Percentiles rank a stretch among this genome's conserved stretches.
These are phyloP conservation scores for Paraescarpia echinospica DNA, from an alignment of 1,140 invertebrate species.

Conservation along the genomic window DNA sequence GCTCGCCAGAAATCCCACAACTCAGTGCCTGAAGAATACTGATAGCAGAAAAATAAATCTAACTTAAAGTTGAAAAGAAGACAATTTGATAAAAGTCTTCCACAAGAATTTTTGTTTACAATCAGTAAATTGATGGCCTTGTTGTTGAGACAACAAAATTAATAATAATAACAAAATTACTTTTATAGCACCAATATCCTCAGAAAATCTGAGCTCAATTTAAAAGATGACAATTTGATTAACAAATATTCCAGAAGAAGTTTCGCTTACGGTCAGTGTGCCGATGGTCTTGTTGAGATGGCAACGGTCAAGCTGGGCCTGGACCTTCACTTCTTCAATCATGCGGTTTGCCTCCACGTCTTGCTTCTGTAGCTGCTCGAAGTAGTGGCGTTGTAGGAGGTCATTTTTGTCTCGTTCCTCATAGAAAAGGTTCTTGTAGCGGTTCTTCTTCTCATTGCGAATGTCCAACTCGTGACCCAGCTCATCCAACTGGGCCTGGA, in stretches of 20 bases:
- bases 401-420: constrained; percentile 25
- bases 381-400: constrained; percentile 20
- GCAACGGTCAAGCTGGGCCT: not conserved
- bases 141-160: too few species aligned
- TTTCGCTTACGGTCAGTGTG: not conserved
- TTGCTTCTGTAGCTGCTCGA: constrained; percentile 18
- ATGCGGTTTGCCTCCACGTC: constrained; percentile 16
- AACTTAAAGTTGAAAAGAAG: too few species aligned
- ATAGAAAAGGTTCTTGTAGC: constrained; percentile 25
- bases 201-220: too few species aligned
- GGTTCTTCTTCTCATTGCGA: constrained; percentile 21
- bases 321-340: not conserved
- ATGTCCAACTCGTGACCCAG: constrained; percentile 27
- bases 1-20: too few species aligned
- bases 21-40: too few species aligned
- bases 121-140: not conserved
- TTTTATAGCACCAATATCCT: too few species aligned
- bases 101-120: not conserved
- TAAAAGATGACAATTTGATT: too few species aligned
- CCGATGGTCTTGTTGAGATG: not conserved
- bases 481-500: constrained; percentile 24
- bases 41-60: too few species aligned
- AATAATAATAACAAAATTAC: too few species aligned
- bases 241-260: not conserved
- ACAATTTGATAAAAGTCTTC: too few species aligned